Evolutionary conservation across 2,797 vertebrate species (phyloP).

Genomic region (Sebastes melanostomus): DNA sequence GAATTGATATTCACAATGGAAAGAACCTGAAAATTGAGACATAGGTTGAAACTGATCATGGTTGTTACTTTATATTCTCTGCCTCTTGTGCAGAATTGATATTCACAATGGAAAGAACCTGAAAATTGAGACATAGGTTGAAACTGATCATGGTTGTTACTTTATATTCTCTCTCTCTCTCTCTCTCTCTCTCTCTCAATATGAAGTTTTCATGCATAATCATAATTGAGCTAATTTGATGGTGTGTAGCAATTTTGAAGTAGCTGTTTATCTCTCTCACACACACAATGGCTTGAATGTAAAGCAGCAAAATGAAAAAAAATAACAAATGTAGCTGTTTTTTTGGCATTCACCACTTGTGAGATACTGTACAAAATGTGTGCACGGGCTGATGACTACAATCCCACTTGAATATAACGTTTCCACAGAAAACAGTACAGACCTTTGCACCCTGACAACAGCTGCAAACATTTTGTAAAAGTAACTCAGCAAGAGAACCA

Average conservation of each 20-base stretch:
- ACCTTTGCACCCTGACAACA: not conserved
- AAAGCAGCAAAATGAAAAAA: not conserved
- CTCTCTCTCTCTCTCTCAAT: not conserved
- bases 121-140: not conserved
- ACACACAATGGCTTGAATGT: not conserved
- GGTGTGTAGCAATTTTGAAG: not conserved
- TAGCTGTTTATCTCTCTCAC: not conserved
- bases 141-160: not conserved
- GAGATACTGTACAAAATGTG: not conserved
- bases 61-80: not conserved
- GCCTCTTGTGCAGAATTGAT: not conserved
- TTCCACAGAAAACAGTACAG: not conserved
- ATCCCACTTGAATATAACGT: not conserved
- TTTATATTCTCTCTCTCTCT: not conserved
- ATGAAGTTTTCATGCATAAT: slow-evolving; percentile 12
- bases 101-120: not conserved
- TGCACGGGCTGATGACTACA: not conserved
- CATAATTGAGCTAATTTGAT: slow-evolving; percentile 27
- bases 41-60: not conserved
- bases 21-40: not conserved
- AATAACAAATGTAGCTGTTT: not conserved
- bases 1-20: not conserved
- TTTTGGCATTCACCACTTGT: not conserved
- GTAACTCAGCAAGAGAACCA: not conserved
- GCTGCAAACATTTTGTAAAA: not conserved